A percentile compares a stretch with the other conserved stretches of the same genome.
phyloP scores from a whole-genome alignment of 2,113 vertebrate species.

The Nannobrachium achirus region DNA sequence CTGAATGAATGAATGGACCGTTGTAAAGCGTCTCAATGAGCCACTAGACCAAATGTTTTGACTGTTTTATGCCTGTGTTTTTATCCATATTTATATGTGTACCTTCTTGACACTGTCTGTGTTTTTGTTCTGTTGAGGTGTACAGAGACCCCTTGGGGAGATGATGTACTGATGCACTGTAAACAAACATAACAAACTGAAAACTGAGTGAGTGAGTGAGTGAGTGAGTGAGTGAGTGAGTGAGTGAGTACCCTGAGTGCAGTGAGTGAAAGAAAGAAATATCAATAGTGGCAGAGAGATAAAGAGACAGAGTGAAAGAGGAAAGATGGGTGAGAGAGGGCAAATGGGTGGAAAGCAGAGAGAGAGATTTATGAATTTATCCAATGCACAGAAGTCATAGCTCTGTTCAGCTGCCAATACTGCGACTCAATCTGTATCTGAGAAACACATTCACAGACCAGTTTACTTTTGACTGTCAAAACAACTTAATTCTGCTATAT shows the following conservation, averaged over 20 bases:
- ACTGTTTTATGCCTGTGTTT: too few relatives aligned
- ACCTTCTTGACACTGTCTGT: too few relatives aligned
- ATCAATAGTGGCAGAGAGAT: too few relatives aligned
- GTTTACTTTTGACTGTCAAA: background rate
- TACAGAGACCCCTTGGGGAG: too few relatives aligned
- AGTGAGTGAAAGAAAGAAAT: background rate
- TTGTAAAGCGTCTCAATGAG: too few relatives aligned
- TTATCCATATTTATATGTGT: too few relatives aligned
- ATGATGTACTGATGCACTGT: background rate
- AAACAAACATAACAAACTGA: too few relatives aligned
- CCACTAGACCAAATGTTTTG: too few relatives aligned
- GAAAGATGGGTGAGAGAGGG: background rate
- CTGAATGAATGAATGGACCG: too few relatives aligned
- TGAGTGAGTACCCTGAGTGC: background rate
- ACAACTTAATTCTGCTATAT: background rate
- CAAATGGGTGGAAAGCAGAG: background rate
- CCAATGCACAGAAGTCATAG: background rate
- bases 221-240: background rate
- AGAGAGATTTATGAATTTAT: background rate
- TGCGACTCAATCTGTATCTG: background rate
- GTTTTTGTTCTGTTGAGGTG: too few relatives aligned
- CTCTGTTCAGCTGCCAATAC: background rate
- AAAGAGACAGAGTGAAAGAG: background rate
- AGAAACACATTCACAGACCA: background rate
- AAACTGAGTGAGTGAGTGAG: background rate